Evolutionary conservation across 2,888 invertebrate species (phyloP).

Genomic region (Acrobasis repandana): DNA sequence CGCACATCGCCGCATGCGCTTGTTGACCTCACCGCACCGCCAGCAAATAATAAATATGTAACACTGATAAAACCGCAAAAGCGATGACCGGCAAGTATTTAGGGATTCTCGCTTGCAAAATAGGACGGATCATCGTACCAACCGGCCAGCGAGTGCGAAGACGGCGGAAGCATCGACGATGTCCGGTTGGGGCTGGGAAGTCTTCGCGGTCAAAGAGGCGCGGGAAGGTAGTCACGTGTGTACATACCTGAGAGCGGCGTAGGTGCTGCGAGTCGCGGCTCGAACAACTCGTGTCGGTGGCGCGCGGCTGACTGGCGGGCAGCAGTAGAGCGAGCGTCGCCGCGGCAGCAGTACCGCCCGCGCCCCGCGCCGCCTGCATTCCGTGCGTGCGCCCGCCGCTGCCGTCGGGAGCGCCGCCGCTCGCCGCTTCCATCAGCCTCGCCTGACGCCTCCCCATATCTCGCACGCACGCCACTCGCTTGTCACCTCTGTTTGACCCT

Average conservation of each 20-base stretch:
- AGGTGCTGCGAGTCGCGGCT: conserved; percentile 54
- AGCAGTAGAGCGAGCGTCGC: conserved; percentile 64
- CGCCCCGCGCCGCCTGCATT: conserved; percentile 69
- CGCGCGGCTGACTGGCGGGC: conserved; percentile 76
- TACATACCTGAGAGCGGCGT: conserved; percentile 72
- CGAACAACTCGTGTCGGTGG: conserved; percentile 73
- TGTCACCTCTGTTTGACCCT: conserved; percentile 74
- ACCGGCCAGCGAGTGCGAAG: conserved; percentile 48
- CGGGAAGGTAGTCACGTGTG: conserved; percentile 50
- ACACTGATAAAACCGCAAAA: conserved; percentile 80
- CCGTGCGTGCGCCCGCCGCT: conserved; percentile 66
- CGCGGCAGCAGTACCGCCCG: conserved; percentile 71
- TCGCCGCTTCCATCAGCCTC: conserved; percentile 63
- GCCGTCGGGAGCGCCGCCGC: conserved; percentile 64
- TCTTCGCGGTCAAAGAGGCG: conserved; percentile 28
- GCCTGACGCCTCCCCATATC: conserved; percentile 62
- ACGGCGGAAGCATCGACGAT: conserved; percentile 44
- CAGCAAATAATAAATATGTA: conserved; percentile 82
- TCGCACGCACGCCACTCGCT: conserved; percentile 53
- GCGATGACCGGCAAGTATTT: conserved; percentile 77
- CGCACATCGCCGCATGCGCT: conserved; percentile 68
- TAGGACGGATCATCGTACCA: conserved; percentile 59
- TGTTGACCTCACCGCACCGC: conserved; percentile 75
- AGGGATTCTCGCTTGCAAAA: conserved; percentile 71
- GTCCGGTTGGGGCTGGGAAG: conserved; percentile 40